Evolutionary conservation across 1,140 invertebrate species (phyloP), one percentile per base, ranked within the genome.

Genomic region (Trichogramma pretiosum): DNA sequence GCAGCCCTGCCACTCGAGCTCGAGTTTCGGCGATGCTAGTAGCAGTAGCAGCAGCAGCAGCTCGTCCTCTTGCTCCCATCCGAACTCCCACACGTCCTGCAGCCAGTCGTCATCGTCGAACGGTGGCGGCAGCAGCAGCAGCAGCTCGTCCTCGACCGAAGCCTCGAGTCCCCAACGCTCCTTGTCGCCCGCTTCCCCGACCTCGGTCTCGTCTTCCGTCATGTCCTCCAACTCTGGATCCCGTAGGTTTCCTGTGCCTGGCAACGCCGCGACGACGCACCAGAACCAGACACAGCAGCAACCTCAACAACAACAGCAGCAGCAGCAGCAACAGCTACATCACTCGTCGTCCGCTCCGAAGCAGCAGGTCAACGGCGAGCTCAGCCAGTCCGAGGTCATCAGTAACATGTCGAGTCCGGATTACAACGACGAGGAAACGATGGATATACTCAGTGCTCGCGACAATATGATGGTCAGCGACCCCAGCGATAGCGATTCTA

Each of bases 341-440:
- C 53, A 57, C 60, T 63, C 66, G 50, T 70, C 70, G 52, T 60
- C 64, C 10, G 5, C 33, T n/a, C 21, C 5, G 8, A 38, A 33
- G 14, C 24, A 38, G 9, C n/a, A 16, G 14, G 60, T 69, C 19
- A 74, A 72, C 43, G 79, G 79, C 43, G 80, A 83, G 62, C 75
- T 78, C 62, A 85, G 83, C 60, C 76, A 84, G 53, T 85, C 84
- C 23, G 84, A 87, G 71, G 87, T 84, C 9, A 81, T 89, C 56
- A 88, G 85, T 50, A 89, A 89, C 71, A 88, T 89, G 68, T 87
- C 84, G 53, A 88, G 85, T 73, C 86, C 85, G 24, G 86, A 89
- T 67, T 89, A 87, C 68, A 85, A 87, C 69, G 87, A 89, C 61
- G 81, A 81, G 61, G 76, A 79, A 50, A 76, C 75, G 7, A 75